Evolutionary conservation across 2,888 invertebrate genomes (phyloP), one percentile per base, ranked within the genome.

Genomic region (Amiota mariae): DNA sequence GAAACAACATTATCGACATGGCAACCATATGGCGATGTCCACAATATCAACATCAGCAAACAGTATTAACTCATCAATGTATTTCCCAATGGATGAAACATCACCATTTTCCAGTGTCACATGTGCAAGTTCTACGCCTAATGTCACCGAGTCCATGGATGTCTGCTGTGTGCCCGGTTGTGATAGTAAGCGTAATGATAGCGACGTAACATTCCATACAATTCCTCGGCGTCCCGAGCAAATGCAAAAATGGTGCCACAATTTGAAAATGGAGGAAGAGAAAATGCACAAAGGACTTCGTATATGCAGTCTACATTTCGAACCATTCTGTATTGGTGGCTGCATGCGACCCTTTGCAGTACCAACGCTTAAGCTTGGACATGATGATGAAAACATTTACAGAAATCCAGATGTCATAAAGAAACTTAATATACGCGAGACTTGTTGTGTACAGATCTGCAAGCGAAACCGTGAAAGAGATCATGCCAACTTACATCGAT

Each of bases 271-370:
- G 74, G 78, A 84, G 67, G 80, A 86, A 59, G 80, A 81, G 3
- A 85, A 84, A 72, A 80, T 88, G 80, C 87, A 88, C 71, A 88
- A 88, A 72, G 87, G 87, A 11, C 84, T 87, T 75, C 81, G 87
- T 8, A 84, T 88, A 18, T 88, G 87, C 66, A 88, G 88, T 67
- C 79, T 83, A 1, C 87, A 88, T 72, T 88, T 88, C 67, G 87
- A 88, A 67, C 78, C 87, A 9, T 88, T 87, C 47, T 88, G 87
- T 77, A 88, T 88, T 74, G 87, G 87, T 8, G 87, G 87, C 10
- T 88, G 87, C 56, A 88, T 88, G 87, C 87, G 87, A 51, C 87
- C 87, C 0, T 88, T 88, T 75, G 87, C 87, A 1, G 88, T 88
- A 73, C 87, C 87, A 63, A 88, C 87, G 0, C 71, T 88, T 8